Base-by-base conservation (phyloP, 2,888 invertebrate species). In the Ichneumoninae sp. region DNA sequence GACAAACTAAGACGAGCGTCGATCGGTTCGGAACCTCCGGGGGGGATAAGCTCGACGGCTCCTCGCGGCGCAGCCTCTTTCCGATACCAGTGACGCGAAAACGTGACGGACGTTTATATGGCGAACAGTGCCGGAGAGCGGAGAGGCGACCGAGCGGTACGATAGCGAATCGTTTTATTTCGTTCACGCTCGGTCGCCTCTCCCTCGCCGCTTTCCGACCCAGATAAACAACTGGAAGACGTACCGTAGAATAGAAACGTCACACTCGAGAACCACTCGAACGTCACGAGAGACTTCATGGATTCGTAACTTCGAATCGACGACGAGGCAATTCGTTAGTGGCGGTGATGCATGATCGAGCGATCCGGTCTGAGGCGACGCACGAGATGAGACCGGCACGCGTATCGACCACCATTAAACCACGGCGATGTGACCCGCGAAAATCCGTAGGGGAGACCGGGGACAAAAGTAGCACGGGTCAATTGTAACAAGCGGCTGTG, bases 91-190 rank as follows among this genome's bases (percentile, higher is more conserved):
- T 19, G 47, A 47, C 75, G 80, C 77, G 71, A 60, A 26, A 71
- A 68, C 52, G 54, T 71, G 72, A 81, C 52, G 65, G 66, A 79
- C 83, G 68, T 83, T 86, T 83, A 82, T 75, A 60, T 75, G 44
- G 50, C 66, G 80, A 69, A 68, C 16, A 70, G 26, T 40, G 57
- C 50, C 3, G 1, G 47, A 13, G 10, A n/a, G 62, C 4, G 33
- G n/a, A 33, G 30, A 62, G 57, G 62, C n/a, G 33, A 60, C n/a
- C 22, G 40, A 80, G 62, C 10, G 10, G 52, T 54, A 60, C 65
- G 78, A 70, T 19, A 68, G 44, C 33, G 36, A 75, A 70, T 71
- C 57, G 52, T 57, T 66, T 72, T 68, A 71, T 60, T 71, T 60
- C n/a, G 52, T 76, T 47, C 22, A 22, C 26, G 52, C 60, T 50